These are phyloP conservation scores for Eonycteris spelaea DNA, from an alignment of 2,113 vertebrate genomes.

Conservation along the genomic window DNA sequence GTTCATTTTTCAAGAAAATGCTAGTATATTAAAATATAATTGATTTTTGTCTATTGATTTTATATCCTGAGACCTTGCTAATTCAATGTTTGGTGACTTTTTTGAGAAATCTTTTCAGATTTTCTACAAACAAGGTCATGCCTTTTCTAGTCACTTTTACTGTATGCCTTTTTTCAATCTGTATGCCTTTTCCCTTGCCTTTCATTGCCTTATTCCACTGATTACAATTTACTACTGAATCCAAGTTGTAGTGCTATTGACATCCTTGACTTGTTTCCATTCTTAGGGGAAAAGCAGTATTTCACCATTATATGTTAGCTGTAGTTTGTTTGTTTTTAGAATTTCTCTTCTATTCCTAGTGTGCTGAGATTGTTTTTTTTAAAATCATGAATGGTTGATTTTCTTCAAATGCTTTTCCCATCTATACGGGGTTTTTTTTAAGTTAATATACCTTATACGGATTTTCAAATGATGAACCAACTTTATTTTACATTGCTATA, in stretches of 20 bases:
- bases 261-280: not conserved
- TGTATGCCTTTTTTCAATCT: not conserved
- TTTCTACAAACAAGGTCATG: not conserved
- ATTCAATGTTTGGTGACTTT: not conserved
- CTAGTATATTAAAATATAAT: not conserved
- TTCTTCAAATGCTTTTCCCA: not conserved
- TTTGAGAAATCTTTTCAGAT: not conserved
- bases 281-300: not conserved
- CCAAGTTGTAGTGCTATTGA: not conserved
- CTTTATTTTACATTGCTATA: not conserved
- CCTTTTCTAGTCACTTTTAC: not conserved
- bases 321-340: not conserved
- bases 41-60: not conserved
- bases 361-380: not conserved
- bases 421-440: not conserved
- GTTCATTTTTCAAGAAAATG: not conserved
- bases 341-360: not conserved
- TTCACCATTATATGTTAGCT: not conserved
- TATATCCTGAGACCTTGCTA: not conserved
- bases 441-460: not conserved
- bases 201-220: not conserved
- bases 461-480: not conserved
- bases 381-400: not conserved
- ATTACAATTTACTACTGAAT: not conserved
- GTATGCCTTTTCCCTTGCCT: not conserved